phyloP scores from a whole-genome alignment of 2,113 vertebrate species.

The Mandrillus leucophaeus region DNA sequence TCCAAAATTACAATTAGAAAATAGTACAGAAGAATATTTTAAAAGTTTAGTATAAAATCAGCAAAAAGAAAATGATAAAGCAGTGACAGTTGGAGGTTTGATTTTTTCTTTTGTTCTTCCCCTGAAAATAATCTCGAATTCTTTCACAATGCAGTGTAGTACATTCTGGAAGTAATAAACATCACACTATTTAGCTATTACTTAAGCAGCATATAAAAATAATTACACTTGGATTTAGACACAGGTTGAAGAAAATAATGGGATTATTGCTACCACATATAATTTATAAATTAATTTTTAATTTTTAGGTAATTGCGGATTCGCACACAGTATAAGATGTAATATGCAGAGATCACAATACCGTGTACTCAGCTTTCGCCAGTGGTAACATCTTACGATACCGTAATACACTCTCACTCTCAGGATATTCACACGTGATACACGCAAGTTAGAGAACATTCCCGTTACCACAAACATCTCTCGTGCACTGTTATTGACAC shows the following conservation, averaged over 20 bases:
- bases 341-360: not conserved
- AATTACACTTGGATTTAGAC: not conserved
- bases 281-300: not conserved
- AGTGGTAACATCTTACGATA: not conserved
- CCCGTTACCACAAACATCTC: not conserved
- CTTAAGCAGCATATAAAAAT: slow-evolving; percentile 18
- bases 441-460: not conserved
- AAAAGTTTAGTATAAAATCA: not conserved
- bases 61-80: not conserved
- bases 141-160: not conserved
- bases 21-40: not conserved
- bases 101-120: not conserved
- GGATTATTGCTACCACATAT: not conserved
- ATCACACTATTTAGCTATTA: not conserved
- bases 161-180: slow-evolving; percentile 1
- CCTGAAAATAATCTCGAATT: not conserved
- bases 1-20: not conserved
- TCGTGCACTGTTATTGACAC: not conserved
- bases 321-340: not conserved
- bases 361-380: fast-evolving
- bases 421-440: not conserved
- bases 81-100: not conserved
- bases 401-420: not conserved
- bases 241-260: not conserved
- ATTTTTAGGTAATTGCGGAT: not conserved